Evolutionary conservation across 1,140 invertebrate species (phyloP).

Genomic region (Bradysia coprophila): DNA sequence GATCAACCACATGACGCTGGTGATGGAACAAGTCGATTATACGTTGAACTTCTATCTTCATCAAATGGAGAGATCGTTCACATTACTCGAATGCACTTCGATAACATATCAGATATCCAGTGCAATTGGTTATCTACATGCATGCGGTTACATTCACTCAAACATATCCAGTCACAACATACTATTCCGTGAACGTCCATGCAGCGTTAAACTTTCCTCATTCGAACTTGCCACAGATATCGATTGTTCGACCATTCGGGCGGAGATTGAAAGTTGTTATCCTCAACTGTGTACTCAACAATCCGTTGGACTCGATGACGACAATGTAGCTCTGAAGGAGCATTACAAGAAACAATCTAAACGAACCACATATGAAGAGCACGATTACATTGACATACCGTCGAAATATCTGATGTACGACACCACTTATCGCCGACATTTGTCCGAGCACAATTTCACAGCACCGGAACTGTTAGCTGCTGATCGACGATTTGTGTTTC

Average conservation of each 20-base stretch:
- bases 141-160: conserved; percentile 4
- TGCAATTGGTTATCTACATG: conserved; percentile 3
- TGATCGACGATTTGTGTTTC: background rate
- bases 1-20: background rate
- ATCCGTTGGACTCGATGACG: too few relatives aligned
- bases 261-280: too few relatives aligned
- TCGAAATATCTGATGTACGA: conserved; percentile 1
- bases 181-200: conserved; percentile 1
- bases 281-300: too few relatives aligned
- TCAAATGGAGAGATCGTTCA: background rate
- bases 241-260: too few relatives aligned
- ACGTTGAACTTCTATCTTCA: background rate
- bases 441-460: conserved; percentile 3
- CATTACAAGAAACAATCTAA: background rate
- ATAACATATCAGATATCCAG: conserved; percentile 1
- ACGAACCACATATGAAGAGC: background rate
- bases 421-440: conserved; percentile 2
- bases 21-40: background rate
- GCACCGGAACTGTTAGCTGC: conserved; percentile 2
- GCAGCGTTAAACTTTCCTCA: conserved; percentile 3
- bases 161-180: conserved; percentile 3
- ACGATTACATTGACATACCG: background rate
- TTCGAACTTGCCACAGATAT: conserved; percentile 3
- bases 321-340: too few relatives aligned
- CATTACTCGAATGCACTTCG: background rate